phyloP scores from a whole-genome alignment of 2,888 invertebrate genomes.

The Apamea sordens region DNA sequence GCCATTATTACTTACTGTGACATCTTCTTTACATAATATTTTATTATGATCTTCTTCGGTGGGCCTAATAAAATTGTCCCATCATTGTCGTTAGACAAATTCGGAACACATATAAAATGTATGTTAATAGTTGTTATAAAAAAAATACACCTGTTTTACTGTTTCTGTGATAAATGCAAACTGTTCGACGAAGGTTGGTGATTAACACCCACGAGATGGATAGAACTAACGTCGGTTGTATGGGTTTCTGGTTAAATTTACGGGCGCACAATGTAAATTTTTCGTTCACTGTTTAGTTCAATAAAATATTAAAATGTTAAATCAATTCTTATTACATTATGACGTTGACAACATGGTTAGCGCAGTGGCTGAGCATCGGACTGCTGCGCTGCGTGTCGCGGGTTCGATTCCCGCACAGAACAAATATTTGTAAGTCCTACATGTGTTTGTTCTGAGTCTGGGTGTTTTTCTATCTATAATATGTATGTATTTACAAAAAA shows the following conservation, averaged over 20 bases:
- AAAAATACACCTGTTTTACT: conserved; percentile 54
- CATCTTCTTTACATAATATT: conserved; percentile 14
- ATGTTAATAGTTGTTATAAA: conserved; percentile 38
- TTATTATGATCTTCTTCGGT: conserved; percentile 26
- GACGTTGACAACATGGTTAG: too few relatives aligned
- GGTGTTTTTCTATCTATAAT: too few relatives aligned
- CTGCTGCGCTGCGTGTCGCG: too few relatives aligned
- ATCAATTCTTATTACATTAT: not conserved
- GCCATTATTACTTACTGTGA: conserved; percentile 26
- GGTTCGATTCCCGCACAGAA: too few relatives aligned
- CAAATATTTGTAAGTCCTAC: too few relatives aligned
- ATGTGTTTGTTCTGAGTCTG: too few relatives aligned
- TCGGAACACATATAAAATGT: conserved; percentile 37
- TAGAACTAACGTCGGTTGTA: not conserved
- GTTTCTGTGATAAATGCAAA: conserved; percentile 37
- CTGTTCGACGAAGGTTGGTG: conserved; percentile 11
- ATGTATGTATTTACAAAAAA: too few relatives aligned
- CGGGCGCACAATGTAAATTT: not conserved
- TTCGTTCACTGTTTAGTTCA: not conserved
- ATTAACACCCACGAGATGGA: conserved; percentile 42
- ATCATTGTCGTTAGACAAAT: conserved; percentile 37
- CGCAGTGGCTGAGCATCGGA: too few relatives aligned
- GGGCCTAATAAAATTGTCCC: conserved; percentile 29
- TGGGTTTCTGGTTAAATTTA: conserved; percentile 10
- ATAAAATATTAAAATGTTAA: not conserved